phyloP scores from a whole-genome alignment of 2,888 invertebrate species.

The Strigamia transsilvanica region DNA sequence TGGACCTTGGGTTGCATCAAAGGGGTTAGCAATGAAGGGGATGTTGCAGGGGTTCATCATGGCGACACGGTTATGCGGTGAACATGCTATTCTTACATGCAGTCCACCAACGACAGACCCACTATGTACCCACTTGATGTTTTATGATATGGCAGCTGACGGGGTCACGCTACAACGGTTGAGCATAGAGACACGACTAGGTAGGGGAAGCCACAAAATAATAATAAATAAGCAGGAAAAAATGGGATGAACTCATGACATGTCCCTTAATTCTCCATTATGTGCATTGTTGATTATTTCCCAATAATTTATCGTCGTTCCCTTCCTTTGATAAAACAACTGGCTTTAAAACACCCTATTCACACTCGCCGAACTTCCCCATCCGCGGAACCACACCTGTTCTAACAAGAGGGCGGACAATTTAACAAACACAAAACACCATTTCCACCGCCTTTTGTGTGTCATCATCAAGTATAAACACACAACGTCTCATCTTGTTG shows the following conservation, averaged over 20 bases:
- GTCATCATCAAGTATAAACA: not conserved
- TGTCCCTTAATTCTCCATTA: conserved; percentile 21
- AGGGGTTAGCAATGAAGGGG: conserved; percentile 12
- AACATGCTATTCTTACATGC: conserved; percentile 20
- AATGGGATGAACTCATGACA: not conserved
- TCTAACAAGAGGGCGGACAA: conserved; percentile 26
- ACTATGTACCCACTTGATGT: conserved; percentile 30
- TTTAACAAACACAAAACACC: conserved; percentile 30
- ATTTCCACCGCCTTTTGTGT: conserved; percentile 26
- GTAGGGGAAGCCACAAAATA: not conserved
- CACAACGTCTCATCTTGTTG: conserved; percentile 1
- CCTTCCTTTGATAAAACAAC: not conserved
- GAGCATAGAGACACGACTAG: not conserved
- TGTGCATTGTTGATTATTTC: conserved; percentile 11
- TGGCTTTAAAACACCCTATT: conserved; percentile 16
- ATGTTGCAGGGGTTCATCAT: conserved; percentile 18
- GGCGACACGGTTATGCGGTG: conserved; percentile 30
- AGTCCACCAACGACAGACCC: conserved; percentile 26
- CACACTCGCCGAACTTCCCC: not conserved
- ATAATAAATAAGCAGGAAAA: not conserved
- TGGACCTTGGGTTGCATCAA: conserved; percentile 21
- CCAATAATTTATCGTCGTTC: conserved; percentile 1
- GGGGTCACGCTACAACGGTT: conserved; percentile 20
- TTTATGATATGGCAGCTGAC: conserved; percentile 30
- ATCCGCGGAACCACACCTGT: conserved; percentile 20